phyloP scores from a whole-genome alignment of 2,113 vertebrate genomes.

The Hystrix cristata region DNA sequence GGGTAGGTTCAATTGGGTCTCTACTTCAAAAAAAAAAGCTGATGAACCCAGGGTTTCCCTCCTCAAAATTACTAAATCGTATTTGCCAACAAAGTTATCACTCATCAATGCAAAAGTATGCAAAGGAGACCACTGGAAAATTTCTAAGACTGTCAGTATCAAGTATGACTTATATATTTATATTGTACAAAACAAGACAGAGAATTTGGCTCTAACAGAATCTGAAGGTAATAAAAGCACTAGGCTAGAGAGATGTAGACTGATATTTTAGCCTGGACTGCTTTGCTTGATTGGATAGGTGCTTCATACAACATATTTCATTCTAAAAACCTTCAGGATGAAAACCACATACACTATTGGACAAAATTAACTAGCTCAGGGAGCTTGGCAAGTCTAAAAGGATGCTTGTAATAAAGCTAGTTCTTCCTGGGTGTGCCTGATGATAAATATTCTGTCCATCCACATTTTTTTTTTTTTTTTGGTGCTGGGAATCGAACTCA shows the following conservation, averaged over 20 bases:
- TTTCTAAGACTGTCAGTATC: slow-evolving; percentile 7
- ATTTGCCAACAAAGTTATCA: not conserved
- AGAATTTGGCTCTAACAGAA: not conserved
- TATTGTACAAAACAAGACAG: not conserved
- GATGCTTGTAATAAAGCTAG: slow-evolving; percentile 2
- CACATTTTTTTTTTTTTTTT: too few species aligned
- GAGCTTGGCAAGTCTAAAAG: not conserved
- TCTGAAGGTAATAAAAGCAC: not conserved
- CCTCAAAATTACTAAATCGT: not conserved
- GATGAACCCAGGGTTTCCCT: not conserved
- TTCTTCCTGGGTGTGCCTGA: not conserved
- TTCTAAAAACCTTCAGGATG: slow-evolving; percentile 18
- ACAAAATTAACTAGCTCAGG: slow-evolving; percentile 20
- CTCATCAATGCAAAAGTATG: not conserved
- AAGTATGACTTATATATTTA: not conserved
- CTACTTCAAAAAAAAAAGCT: not conserved
- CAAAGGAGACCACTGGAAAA: not conserved
- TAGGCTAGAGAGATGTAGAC: not conserved
- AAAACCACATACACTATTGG: not conserved
- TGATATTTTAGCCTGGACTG: not conserved
- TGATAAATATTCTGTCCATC: slow-evolving; percentile 4
- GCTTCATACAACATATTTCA: not conserved
- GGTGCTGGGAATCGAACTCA: too few species aligned
- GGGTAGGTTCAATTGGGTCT: not conserved
- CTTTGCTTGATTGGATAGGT: not conserved